A percentile compares a stretch with the other conserved stretches of the same genome.
Conservation (phyloP, 1,140 invertebrate genomes). For the Drosophila pandora region DNA sequence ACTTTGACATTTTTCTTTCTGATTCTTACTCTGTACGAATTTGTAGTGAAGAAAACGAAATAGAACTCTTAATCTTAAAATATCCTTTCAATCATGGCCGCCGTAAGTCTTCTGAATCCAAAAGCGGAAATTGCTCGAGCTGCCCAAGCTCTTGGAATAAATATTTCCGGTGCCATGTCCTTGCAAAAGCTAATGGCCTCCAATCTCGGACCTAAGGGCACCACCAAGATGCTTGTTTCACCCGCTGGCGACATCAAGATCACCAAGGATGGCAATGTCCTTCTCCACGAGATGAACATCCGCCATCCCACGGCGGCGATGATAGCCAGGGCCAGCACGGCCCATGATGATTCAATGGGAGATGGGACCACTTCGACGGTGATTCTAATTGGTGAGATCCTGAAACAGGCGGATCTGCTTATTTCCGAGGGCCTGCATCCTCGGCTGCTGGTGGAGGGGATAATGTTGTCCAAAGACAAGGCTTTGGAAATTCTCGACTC, state of each 20-base stretch:
- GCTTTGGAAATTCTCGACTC: constrained; percentile 93
- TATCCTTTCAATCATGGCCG: constrained; percentile 89
- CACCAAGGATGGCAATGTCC: constrained; percentile 99
- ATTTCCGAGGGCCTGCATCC: constrained; percentile 98
- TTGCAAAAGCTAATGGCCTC: constrained; percentile 99
- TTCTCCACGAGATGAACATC: constrained; percentile 99
- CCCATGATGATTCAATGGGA: constrained; percentile 99
- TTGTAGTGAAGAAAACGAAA: neutral
- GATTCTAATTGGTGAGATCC: constrained; percentile 97
- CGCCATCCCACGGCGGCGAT: constrained; percentile 99
- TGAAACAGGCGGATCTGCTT: constrained; percentile 98
- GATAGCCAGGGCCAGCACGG: constrained; percentile 98
- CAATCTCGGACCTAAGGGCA: constrained; percentile 99
- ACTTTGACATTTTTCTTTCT: neutral
- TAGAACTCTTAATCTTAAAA: neutral
- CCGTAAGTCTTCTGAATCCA: constrained; percentile 97
- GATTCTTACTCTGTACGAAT: neutral
- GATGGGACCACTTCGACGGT: constrained; percentile 99
- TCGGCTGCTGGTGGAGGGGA: constrained; percentile 96
- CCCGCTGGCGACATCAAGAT: constrained; percentile 99
- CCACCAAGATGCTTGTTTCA: constrained; percentile 99
- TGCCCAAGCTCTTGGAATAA: constrained; percentile 97
- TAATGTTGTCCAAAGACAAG: constrained; percentile 94
- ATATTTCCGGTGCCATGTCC: constrained; percentile 98
- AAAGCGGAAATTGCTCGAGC: constrained; percentile 99